Percentiles rank a stretch among this genome's conserved stretches.
Evolutionary conservation across 2,113 vertebrate species (phyloP).

Genomic region (Engystomops pustulosus): DNA sequence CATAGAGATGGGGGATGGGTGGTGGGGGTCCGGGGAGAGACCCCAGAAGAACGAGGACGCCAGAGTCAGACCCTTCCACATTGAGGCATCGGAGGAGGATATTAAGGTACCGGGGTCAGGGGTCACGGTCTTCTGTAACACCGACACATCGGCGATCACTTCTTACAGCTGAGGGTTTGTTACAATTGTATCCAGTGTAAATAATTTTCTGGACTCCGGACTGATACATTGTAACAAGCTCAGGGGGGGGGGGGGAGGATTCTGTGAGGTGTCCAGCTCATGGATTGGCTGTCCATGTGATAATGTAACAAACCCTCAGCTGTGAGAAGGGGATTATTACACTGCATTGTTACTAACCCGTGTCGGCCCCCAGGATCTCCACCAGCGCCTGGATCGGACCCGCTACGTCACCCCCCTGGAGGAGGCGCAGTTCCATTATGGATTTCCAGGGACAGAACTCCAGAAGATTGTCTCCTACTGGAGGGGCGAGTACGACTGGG

Average conservation of each 20-base stretch:
- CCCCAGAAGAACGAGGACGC: constrained; percentile 72
- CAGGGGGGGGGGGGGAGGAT: background rate
- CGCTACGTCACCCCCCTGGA: constrained; percentile 76
- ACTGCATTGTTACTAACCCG: too few relatives aligned
- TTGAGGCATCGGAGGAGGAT: constrained; percentile 77
- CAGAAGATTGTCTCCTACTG: constrained; percentile 82
- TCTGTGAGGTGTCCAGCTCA: too few relatives aligned
- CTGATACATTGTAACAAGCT: background rate
- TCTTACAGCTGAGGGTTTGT: background rate
- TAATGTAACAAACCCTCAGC: background rate
- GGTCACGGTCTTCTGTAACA: too few relatives aligned
- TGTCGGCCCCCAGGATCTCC: too few relatives aligned
- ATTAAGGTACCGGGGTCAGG: constrained; percentile 71
- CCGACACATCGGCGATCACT: background rate
- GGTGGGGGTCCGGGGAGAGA: constrained; percentile 79
- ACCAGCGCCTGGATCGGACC: constrained; percentile 78
- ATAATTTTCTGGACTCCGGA: background rate
- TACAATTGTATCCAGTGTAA: background rate
- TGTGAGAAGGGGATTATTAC: background rate
- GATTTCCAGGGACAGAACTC: constrained; percentile 81
- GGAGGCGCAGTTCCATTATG: constrained; percentile 80
- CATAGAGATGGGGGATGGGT: constrained; percentile 81
- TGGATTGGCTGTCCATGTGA: background rate
- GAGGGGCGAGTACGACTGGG: constrained; percentile 86
- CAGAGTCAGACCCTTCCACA: constrained; percentile 72